A percentile compares a stretch with the other conserved stretches of the same genome.
Evolutionary conservation across 2,888 invertebrate species (phyloP).

Genomic region (Zygogramma bicolorata): DNA sequence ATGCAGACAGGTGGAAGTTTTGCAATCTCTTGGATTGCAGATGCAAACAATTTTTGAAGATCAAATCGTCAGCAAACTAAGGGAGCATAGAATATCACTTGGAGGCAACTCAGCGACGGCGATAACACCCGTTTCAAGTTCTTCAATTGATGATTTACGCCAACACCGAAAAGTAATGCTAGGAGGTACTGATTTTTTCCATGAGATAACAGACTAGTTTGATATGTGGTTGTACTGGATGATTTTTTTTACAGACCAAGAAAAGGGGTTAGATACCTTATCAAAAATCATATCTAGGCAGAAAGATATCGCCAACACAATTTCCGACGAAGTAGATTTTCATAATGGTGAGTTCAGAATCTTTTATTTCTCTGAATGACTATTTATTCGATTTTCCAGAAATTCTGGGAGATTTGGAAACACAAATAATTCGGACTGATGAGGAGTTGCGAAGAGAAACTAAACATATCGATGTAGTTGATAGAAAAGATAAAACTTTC

Average conservation of each 20-base stretch:
- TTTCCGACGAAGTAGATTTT: slow-evolving; percentile 80
- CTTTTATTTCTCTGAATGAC: background rate
- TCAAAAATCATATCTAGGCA: slow-evolving; percentile 82
- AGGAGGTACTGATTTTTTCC: slow-evolving; percentile 65
- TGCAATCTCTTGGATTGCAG: slow-evolving; percentile 72
- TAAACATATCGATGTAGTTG: slow-evolving; percentile 74
- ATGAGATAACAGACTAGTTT: background rate
- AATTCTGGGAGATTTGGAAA: slow-evolving; percentile 81
- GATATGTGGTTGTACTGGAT: slow-evolving; percentile 10
- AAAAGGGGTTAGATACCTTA: slow-evolving; percentile 80
- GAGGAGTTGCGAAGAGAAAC: slow-evolving; percentile 78
- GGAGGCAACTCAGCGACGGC: slow-evolving; percentile 53
- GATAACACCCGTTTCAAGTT: slow-evolving; percentile 9
- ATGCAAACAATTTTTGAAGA: slow-evolving; percentile 70
- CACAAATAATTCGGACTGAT: slow-evolving; percentile 79
- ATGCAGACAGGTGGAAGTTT: slow-evolving; percentile 71
- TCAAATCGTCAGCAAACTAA: slow-evolving; percentile 56
- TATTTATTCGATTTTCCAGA: slow-evolving; percentile 67
- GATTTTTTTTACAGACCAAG: slow-evolving; percentile 73
- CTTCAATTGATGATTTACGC: slow-evolving; percentile 66
- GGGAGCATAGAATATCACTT: slow-evolving; percentile 60
- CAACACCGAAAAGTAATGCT: slow-evolving; percentile 73
- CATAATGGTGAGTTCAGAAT: slow-evolving; percentile 78
- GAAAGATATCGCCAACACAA: slow-evolving; percentile 79
- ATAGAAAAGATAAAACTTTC: slow-evolving; percentile 78